Evolutionary conservation across 2,113 vertebrate genomes (phyloP).

Genomic region (Cebus imitator): DNA sequence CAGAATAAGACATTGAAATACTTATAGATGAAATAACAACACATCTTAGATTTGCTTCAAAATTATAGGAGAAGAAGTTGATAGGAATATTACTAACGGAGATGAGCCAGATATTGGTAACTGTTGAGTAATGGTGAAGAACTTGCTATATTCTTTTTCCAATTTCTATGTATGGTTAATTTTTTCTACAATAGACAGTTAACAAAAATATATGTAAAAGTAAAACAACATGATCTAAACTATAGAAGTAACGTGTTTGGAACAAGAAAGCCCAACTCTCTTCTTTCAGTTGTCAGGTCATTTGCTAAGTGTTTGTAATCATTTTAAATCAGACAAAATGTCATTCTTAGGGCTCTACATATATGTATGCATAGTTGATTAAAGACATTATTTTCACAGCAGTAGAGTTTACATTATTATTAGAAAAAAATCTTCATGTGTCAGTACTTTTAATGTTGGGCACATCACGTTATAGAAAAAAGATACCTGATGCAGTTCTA

Average conservation of each 20-base stretch:
- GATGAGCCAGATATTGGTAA: neutral
- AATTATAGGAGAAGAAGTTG: neutral
- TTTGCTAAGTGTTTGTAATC: neutral
- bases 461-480: slow-evolving; percentile 50
- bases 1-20: neutral
- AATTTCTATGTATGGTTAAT: neutral
- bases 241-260: neutral
- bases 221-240: neutral
- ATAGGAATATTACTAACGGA: neutral
- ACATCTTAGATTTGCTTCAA: neutral
- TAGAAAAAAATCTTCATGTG: neutral
- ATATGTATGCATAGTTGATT: neutral
- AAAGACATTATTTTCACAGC: neutral
- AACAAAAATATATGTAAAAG: neutral
- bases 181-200: neutral
- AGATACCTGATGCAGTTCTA: slow-evolving; percentile 35
- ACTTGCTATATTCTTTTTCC: neutral
- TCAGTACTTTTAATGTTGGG: slow-evolving; percentile 56
- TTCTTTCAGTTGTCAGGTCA: neutral
- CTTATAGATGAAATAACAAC: neutral
- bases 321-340: neutral
- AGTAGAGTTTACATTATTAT: neutral
- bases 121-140: neutral
- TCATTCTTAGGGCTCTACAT: neutral
- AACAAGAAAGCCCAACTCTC: neutral